These are phyloP conservation scores for Macaria liturata DNA, from an alignment of 2,888 invertebrate genomes.

Conservation along the genomic window DNA sequence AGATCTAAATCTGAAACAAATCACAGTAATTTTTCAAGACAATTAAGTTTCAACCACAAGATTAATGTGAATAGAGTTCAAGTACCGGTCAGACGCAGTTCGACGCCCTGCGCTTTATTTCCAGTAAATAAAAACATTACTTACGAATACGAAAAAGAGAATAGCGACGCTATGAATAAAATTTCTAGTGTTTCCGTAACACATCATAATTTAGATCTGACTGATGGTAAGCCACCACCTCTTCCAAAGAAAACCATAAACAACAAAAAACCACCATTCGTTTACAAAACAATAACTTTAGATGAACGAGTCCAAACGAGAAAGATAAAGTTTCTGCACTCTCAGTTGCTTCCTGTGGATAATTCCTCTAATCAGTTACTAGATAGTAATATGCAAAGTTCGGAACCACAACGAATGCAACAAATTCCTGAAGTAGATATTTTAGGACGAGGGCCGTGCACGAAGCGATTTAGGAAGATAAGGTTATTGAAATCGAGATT, in stretches of 20 bases:
- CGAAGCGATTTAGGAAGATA: constrained; percentile 85
- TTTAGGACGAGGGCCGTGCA: constrained; percentile 83
- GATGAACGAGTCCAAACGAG: constrained; percentile 78
- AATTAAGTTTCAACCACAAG: constrained; percentile 74
- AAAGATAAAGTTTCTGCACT: constrained; percentile 76
- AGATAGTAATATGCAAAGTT: constrained; percentile 48
- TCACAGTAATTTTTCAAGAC: constrained; percentile 68
- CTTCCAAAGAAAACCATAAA: constrained; percentile 74
- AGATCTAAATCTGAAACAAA: constrained; percentile 56
- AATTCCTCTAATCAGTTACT: constrained; percentile 56
- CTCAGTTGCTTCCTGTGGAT: constrained; percentile 67
- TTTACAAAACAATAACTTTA: constrained; percentile 75
- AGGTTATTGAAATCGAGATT: constrained; percentile 86
- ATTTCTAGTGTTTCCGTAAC: constrained; percentile 44
- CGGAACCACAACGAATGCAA: constrained; percentile 45
- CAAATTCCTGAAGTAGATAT: constrained; percentile 63
- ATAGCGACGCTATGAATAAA: constrained; percentile 50
- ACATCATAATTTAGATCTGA: constrained; percentile 55
- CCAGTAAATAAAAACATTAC: constrained; percentile 64
- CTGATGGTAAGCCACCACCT: constrained; percentile 71
- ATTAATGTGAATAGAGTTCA: constrained; percentile 70
- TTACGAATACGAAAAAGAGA: constrained; percentile 63
- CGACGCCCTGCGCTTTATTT: constrained; percentile 76
- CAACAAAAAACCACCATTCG: constrained; percentile 68
- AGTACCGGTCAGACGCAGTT: constrained; percentile 71